Conservation (phyloP, 1,140 invertebrate species). For the Apis mellifera region Amel_HAv3.1 CM009938.2:3776501-3777000, state of each 20-base stretch:
- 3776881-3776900: background rate
- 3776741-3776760: background rate
- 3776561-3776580: background rate
- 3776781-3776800: background rate
- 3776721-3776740: background rate
- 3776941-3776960: background rate
- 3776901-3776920: background rate
- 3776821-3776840: too few species aligned
- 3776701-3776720: background rate
- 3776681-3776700: background rate
- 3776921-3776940: background rate
- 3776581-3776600: conserved; percentile 6
- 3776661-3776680: too few species aligned
- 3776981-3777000: background rate
- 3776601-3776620: background rate
- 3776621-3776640: too few species aligned
- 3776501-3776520: too few species aligned
- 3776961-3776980: background rate
- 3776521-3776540: too few species aligned
- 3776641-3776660: too few species aligned
- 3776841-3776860: background rate
- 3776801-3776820: background rate
- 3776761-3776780: background rate
- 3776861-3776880: background rate
- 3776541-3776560: background rate